Conservation (phyloP, 2,113 vertebrate genomes). For the Synchiropus splendidus region DNA sequence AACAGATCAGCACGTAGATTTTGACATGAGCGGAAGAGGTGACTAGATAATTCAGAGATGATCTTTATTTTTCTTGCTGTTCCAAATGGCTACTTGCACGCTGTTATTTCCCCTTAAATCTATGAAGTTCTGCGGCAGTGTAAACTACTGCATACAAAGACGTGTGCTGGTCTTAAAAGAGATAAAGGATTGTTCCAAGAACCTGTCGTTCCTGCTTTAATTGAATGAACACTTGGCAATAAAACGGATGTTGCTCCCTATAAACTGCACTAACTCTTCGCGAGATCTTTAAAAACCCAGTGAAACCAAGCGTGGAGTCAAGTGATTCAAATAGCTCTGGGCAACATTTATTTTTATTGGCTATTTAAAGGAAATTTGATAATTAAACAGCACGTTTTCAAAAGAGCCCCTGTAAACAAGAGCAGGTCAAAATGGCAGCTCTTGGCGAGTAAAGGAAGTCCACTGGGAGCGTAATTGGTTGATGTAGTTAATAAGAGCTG, state of each 20-base stretch:
- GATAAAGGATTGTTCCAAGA: constrained; percentile 7
- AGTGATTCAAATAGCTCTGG: constrained; percentile 28
- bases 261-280: no score
- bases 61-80: neutral
- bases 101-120: neutral
- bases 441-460: constrained; percentile 51
- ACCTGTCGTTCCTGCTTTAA: constrained; percentile 10
- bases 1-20: no score
- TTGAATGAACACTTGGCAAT: constrained; percentile 3
- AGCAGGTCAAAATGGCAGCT: constrained; percentile 43
- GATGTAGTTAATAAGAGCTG: constrained; percentile 66
- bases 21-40: no score
- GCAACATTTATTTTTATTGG: constrained; percentile 26
- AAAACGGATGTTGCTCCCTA: no score
- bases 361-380: constrained; percentile 23
- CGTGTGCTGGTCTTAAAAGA: constrained; percentile 2
- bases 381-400: constrained; percentile 43
- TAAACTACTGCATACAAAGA: constrained; percentile 8
- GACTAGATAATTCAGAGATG: no score
- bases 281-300: constrained; percentile 7
- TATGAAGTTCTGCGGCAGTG: neutral
- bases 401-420: constrained; percentile 37
- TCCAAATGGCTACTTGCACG: constrained; percentile 1
- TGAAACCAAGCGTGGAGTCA: constrained; percentile 17
- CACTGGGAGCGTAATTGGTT: constrained; percentile 56